These are phyloP conservation scores for Harpalus rufipes DNA, from an alignment of 2,888 invertebrate species.

Conservation along the genomic window DNA sequence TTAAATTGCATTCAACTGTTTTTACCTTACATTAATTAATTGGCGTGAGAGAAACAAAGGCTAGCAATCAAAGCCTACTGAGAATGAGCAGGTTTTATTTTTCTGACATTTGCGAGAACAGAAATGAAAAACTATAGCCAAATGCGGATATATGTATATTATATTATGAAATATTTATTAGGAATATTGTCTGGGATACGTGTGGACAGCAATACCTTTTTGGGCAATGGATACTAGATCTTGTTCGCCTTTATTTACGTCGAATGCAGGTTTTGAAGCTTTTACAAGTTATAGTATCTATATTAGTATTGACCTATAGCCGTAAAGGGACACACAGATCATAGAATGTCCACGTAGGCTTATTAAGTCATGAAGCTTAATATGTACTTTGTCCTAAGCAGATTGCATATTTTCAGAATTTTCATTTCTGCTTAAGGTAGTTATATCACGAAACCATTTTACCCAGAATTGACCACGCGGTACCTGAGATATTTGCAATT, in stretches of 20 bases:
- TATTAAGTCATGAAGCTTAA: not conserved
- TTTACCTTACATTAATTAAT: conserved; percentile 32
- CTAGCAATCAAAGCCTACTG: conserved; percentile 11
- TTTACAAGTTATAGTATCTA: conserved; percentile 12
- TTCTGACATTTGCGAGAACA: conserved; percentile 50
- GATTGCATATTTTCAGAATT: not conserved
- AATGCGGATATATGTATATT: conserved; percentile 57
- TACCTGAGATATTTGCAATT: too few species aligned
- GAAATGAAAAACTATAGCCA: conserved; percentile 46
- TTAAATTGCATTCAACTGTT: conserved; percentile 11
- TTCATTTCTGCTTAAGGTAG: too few species aligned
- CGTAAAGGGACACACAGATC: not conserved
- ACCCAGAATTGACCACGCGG: too few species aligned
- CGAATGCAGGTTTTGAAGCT: not conserved
- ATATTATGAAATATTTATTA: conserved; percentile 59
- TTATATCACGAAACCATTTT: too few species aligned
- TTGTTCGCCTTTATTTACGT: conserved; percentile 46
- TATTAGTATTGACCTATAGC: conserved; percentile 3
- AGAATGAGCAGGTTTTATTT: conserved; percentile 48
- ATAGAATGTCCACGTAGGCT: not conserved
- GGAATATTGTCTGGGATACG: conserved; percentile 49
- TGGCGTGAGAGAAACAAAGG: conserved; percentile 49
- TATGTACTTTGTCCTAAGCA: not conserved
- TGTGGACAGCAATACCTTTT: conserved; percentile 38
- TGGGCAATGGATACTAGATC: conserved; percentile 40